Percentiles rank a stretch among this genome's conserved stretches.
Conservation (phyloP, 2,113 vertebrate species). For the Salminus brasiliensis region DNA sequence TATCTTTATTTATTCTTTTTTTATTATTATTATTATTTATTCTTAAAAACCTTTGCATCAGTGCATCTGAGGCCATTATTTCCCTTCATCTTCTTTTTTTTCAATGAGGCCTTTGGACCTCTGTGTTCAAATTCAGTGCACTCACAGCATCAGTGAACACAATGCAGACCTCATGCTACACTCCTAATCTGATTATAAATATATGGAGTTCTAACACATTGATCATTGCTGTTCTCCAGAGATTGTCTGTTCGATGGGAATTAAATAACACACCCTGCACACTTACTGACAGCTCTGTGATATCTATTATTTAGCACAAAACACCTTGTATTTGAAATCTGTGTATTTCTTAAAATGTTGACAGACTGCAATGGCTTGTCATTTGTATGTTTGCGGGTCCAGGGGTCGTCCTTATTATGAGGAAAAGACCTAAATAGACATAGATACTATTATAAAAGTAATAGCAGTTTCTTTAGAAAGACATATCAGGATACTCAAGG, state of each 20-base stretch:
- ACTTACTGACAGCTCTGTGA: neutral
- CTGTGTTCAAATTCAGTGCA: neutral
- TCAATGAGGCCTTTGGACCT: neutral
- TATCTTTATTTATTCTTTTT: too few relatives aligned
- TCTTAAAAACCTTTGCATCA: too few relatives aligned
- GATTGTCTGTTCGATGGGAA: constrained; percentile 1
- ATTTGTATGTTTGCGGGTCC: neutral
- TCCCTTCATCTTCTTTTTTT: too few relatives aligned
- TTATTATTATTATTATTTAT: too few relatives aligned
- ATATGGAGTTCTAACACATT: neutral
- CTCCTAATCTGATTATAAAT: neutral
- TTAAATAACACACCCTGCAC: neutral
- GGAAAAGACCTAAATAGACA: neutral
- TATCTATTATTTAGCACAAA: constrained; percentile 4
- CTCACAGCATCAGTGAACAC: neutral
- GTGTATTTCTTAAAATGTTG: neutral
- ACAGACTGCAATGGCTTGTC: neutral
- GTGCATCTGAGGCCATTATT: too few relatives aligned
- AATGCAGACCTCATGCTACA: neutral
- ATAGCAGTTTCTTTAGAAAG: too few relatives aligned
- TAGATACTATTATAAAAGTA: too few relatives aligned
- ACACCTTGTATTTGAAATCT: neutral
- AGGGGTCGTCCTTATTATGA: neutral
- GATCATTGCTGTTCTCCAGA: neutral
- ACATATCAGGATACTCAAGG: too few relatives aligned